Conservation (phyloP, 2,797 vertebrate genomes). For the Amblyraja radiata region DNA sequence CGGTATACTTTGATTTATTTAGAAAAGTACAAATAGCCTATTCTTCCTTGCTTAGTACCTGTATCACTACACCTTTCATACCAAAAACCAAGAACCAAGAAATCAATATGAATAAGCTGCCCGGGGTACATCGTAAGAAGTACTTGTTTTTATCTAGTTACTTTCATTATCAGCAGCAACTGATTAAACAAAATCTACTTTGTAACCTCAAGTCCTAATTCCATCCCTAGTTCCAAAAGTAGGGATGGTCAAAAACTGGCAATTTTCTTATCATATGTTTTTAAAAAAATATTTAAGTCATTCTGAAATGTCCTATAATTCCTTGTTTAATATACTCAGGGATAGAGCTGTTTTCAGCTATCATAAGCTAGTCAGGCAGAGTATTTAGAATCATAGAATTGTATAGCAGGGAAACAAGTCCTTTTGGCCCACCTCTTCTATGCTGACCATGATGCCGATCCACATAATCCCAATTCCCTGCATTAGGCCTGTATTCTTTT, state of each 20-base stretch:
- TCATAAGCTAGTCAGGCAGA: neutral
- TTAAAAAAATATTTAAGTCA: neutral
- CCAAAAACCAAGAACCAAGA: too few relatives aligned
- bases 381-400: too few relatives aligned
- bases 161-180: neutral
- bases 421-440: too few relatives aligned
- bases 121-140: neutral
- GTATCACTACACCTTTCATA: neutral
- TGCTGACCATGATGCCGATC: too few relatives aligned
- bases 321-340: neutral
- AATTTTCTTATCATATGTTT: neutral
- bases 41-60: neutral
- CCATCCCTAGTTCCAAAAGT: neutral
- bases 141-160: neutral
- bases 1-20: neutral
- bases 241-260: neutral
- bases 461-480: too few relatives aligned
- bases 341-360: neutral
- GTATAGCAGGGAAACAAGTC: too few relatives aligned
- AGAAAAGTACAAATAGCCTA: too few relatives aligned
- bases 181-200: neutral
- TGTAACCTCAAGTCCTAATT: neutral
- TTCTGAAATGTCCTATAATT: neutral
- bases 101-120: neutral
- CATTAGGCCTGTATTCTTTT: too few relatives aligned